Evolutionary conservation across 2,888 invertebrate genomes (phyloP).

Genomic region (Neria commutata): DNA sequence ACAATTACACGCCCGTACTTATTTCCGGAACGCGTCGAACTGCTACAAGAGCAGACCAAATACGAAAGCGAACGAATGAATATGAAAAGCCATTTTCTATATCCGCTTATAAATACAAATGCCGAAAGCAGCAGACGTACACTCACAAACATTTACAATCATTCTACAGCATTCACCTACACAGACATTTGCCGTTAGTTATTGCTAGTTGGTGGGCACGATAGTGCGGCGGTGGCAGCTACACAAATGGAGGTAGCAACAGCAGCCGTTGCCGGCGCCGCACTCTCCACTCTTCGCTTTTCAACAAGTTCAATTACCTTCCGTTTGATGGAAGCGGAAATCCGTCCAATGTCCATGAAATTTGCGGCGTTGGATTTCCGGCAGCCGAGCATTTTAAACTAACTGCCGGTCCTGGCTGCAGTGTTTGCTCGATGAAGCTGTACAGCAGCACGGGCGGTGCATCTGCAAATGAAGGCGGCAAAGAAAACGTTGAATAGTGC

Average conservation of each 20-base stretch:
- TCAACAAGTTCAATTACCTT: conserved; percentile 63
- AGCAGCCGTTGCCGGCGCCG: not conserved
- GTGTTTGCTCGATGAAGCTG: conserved; percentile 79
- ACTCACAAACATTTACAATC: not conserved
- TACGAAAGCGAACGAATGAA: not conserved
- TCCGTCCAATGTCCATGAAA: conserved; percentile 79
- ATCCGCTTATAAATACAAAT: conserved; percentile 10
- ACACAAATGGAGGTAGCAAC: too few species aligned
- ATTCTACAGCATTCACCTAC: not conserved
- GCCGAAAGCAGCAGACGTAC: not conserved
- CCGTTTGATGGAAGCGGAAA: conserved; percentile 71
- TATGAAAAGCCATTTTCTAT: conserved; percentile 1
- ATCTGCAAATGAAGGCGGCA: conserved; percentile 65
- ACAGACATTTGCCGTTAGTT: conserved; percentile 1
- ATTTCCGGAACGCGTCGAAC: too few species aligned
- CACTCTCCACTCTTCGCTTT: conserved; percentile 24
- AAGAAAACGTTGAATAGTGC: not conserved
- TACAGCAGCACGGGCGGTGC: conserved; percentile 77
- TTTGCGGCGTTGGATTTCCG: conserved; percentile 80
- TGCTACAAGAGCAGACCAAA: conserved; percentile 11
- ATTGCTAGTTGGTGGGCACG: not conserved
- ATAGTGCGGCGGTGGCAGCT: not conserved
- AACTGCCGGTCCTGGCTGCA: conserved; percentile 78
- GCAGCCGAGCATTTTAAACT: conserved; percentile 79
- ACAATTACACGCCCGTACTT: too few species aligned